Conservation (phyloP, 2,888 invertebrate genomes). For the Synanthedon vespiformis region DNA sequence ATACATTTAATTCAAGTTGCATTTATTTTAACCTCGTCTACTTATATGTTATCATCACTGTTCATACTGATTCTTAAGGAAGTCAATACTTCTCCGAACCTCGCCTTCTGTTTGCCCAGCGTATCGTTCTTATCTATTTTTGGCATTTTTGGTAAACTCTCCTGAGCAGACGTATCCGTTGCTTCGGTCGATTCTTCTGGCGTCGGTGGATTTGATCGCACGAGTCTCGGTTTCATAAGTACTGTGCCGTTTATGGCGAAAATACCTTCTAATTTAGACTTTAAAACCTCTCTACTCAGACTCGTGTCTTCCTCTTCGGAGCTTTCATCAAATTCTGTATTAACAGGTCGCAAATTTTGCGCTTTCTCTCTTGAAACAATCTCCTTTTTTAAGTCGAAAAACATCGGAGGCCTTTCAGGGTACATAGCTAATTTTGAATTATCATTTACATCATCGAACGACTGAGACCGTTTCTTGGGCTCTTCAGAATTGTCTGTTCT, state of each 20-base stretch:
- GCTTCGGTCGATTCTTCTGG: constrained; percentile 42
- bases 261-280: constrained; percentile 51
- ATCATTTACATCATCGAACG: constrained; percentile 41
- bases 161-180: constrained; percentile 39
- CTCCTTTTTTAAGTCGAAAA: constrained; percentile 49
- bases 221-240: constrained; percentile 36
- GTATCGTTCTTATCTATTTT: constrained; percentile 61
- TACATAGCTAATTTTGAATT: constrained; percentile 21
- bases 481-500: constrained; percentile 27
- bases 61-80: constrained; percentile 51
- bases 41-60: constrained; percentile 39
- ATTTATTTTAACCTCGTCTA: neutral
- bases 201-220: constrained; percentile 48
- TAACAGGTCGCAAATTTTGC: constrained; percentile 33
- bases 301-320: constrained; percentile 25
- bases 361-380: constrained; percentile 29
- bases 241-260: constrained; percentile 47
- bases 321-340: constrained; percentile 9
- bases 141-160: constrained; percentile 42
- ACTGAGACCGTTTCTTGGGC: constrained; percentile 42
- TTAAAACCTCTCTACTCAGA: constrained; percentile 48
- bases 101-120: constrained; percentile 51
- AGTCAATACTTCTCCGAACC: constrained; percentile 52
- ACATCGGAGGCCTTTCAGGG: constrained; percentile 30
- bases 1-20: too few relatives aligned